Evolutionary conservation across 2,888 invertebrate genomes (phyloP).

Genomic region (Pterostichus niger): DNA sequence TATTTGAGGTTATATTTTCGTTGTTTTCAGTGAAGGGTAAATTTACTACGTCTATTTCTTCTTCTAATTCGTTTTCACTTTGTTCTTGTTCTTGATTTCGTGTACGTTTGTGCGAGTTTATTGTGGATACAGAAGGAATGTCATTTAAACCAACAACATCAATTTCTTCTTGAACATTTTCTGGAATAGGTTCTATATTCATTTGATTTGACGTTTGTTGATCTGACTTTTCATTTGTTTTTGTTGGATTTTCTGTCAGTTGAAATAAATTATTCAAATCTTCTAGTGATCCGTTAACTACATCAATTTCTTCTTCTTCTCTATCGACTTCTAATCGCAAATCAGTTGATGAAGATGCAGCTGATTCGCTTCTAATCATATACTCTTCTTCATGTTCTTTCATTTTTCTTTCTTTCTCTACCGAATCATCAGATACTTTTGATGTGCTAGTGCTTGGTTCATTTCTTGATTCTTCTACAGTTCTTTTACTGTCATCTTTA

Average conservation of each 20-base stretch:
- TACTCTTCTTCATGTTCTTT: constrained; percentile 21
- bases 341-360: background rate
- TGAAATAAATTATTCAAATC: background rate
- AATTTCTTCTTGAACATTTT: constrained; percentile 20
- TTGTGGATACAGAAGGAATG: background rate
- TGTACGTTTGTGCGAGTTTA: background rate
- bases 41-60: constrained; percentile 32
- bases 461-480: background rate
- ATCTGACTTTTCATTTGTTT: constrained; percentile 3
- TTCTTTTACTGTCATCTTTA: no score
- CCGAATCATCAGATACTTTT: background rate
- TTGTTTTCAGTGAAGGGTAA: background rate
- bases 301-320: constrained; percentile 58
- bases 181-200: background rate
- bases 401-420: background rate
- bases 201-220: background rate
- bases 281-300: constrained; percentile 20
- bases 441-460: constrained; percentile 26
- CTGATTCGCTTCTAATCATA: background rate
- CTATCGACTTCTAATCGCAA: background rate
- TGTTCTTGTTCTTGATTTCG: no score
- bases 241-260: background rate
- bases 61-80: constrained; percentile 8
- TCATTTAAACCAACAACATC: background rate
- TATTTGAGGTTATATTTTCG: background rate